Evolutionary conservation across 2,888 invertebrate genomes (phyloP).

Genomic region (Muschampia plurimacula): DNA sequence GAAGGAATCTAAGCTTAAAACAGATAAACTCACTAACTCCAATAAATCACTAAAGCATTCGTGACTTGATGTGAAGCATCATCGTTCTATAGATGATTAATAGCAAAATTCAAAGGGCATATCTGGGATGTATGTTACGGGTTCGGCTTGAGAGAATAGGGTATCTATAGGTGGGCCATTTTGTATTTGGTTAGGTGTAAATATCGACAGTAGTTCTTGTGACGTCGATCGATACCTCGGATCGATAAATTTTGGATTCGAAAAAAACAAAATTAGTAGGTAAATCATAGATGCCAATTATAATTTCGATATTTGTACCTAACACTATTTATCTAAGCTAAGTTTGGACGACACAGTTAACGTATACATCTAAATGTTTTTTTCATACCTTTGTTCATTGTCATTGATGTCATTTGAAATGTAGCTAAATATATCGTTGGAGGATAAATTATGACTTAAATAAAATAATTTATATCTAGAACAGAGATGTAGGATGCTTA

Average conservation of each 20-base stretch:
- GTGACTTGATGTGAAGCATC: slow-evolving; percentile 66
- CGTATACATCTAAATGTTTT: slow-evolving; percentile 54
- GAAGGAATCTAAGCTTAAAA: slow-evolving; percentile 70
- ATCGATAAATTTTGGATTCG: slow-evolving; percentile 11
- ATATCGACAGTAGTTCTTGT: slow-evolving; percentile 27
- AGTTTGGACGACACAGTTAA: slow-evolving; percentile 62
- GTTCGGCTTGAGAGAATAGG: slow-evolving; percentile 84
- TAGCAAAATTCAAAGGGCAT: slow-evolving; percentile 63
- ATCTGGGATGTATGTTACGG: slow-evolving; percentile 73
- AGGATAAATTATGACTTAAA: slow-evolving; percentile 36
- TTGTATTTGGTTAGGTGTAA: slow-evolving; percentile 40
- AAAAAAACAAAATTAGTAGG: slow-evolving; percentile 22
- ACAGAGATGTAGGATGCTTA: slow-evolving; percentile 81
- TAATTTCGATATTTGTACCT: slow-evolving; percentile 41
- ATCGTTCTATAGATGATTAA: slow-evolving; percentile 68
- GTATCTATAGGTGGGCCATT: slow-evolving; percentile 64
- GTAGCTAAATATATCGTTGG: slow-evolving; percentile 42
- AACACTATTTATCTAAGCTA: slow-evolving; percentile 52
- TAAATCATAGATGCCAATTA: slow-evolving; percentile 28
- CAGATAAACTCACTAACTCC: slow-evolving; percentile 56
- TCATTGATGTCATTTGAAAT: slow-evolving; percentile 56
- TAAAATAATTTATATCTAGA: slow-evolving; percentile 37
- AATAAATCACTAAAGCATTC: slow-evolving; percentile 68
- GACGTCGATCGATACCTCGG: slow-evolving; percentile 25
- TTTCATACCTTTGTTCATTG: slow-evolving; percentile 67